Percentiles rank a stretch among this genome's conserved stretches.
Evolutionary conservation across 2,888 invertebrate species (phyloP).

Genomic region (Limnephilus marmoratus): DNA sequence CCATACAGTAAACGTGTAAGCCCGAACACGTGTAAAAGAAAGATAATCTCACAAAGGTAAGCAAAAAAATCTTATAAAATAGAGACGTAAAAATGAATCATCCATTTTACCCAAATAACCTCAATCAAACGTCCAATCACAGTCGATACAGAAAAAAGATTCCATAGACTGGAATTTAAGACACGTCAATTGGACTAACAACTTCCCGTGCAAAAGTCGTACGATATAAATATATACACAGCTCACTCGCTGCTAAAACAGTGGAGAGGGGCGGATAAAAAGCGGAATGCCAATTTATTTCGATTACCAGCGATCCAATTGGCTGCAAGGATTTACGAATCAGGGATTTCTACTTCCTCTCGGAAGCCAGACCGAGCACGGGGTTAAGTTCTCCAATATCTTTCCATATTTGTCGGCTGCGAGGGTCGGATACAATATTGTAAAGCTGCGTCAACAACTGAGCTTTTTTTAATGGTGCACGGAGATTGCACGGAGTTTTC

Average conservation of each 20-base stretch:
- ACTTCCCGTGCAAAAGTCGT: slow-evolving; percentile 25
- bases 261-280: slow-evolving; percentile 53
- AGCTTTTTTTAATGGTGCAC: background rate
- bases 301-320: slow-evolving; percentile 65
- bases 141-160: background rate
- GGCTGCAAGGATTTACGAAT: slow-evolving; percentile 64
- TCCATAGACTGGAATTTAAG: slow-evolving; percentile 29
- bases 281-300: slow-evolving; percentile 65
- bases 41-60: background rate
- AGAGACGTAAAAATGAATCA: background rate
- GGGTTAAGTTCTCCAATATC: slow-evolving; percentile 60
- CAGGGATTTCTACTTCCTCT: slow-evolving; percentile 53
- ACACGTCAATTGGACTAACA: slow-evolving; percentile 57
- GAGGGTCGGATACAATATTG: slow-evolving; percentile 23
- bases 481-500: background rate
- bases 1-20: background rate
- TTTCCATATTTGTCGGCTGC: slow-evolving; percentile 50
- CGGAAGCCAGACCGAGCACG: slow-evolving; percentile 46
- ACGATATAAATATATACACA: slow-evolving; percentile 48
- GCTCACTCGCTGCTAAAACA: slow-evolving; percentile 47
- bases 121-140: slow-evolving; percentile 38
- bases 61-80: background rate
- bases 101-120: background rate
- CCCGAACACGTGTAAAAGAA: background rate
- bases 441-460: background rate